phyloP scores from a whole-genome alignment of 2,113 vertebrate species.

The Aptenodytes forsteri region DNA sequence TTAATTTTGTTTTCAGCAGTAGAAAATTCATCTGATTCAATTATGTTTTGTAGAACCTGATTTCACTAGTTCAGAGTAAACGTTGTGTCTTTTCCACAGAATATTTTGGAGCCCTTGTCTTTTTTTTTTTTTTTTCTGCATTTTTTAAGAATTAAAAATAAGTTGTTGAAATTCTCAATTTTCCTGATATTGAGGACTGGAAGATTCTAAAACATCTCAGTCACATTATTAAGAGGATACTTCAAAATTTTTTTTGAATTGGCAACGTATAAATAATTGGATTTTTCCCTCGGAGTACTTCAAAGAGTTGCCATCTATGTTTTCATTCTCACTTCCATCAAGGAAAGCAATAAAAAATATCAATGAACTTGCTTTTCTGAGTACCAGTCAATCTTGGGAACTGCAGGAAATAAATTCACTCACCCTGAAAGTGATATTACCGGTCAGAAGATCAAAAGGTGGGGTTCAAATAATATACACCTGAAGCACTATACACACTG shows the following conservation, averaged over 20 bases:
- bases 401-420: constrained; percentile 30
- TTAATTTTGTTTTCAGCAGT: neutral
- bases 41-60: neutral
- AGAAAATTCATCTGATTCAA: neutral
- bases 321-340: constrained; percentile 39
- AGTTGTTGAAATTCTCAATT: neutral
- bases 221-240: neutral
- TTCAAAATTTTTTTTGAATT: neutral
- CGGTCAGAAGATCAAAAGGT: constrained; percentile 54
- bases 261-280: neutral
- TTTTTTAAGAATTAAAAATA: neutral
- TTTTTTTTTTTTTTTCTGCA: neutral
- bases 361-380: constrained; percentile 23
- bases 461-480: neutral
- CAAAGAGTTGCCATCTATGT: neutral
- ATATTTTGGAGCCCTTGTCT: neutral
- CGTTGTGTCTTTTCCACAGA: neutral
- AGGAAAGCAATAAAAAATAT: constrained; percentile 12
- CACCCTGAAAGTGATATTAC: constrained; percentile 38
- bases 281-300: neutral
- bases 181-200: neutral
- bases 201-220: neutral
- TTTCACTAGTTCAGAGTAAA: neutral
- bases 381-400: neutral
- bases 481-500: neutral